phyloP scores from a whole-genome alignment of 1,140 invertebrate species.

The Popillia japonica region DNA sequence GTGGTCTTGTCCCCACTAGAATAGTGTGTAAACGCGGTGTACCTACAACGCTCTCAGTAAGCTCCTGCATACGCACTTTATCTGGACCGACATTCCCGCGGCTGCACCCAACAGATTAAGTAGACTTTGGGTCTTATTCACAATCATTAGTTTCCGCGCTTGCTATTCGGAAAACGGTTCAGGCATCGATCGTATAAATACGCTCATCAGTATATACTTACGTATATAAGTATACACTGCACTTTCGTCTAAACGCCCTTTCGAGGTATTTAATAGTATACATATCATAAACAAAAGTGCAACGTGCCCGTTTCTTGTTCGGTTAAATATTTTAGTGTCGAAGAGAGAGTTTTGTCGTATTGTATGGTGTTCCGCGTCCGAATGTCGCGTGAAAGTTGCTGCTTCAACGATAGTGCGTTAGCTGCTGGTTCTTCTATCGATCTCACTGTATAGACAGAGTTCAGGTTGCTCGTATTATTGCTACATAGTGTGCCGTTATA shows the following conservation, averaged over 20 bases:
- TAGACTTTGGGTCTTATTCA: constrained; percentile 1
- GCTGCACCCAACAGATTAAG: constrained; percentile 27
- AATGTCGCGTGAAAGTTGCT: constrained; percentile 26
- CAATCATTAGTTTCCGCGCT: constrained; percentile 11
- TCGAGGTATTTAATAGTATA: not conserved
- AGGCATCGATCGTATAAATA: not conserved
- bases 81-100: constrained; percentile 24
- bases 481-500: too few relatives aligned
- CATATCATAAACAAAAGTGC: constrained; percentile 11
- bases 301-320: constrained; percentile 5
- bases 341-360: constrained; percentile 24
- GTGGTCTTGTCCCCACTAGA: not conserved
- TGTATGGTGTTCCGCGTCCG: not conserved
- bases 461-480: too few relatives aligned
- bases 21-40: not conserved
- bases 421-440: constrained; percentile 2
- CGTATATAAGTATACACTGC: not conserved
- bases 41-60: not conserved
- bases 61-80: constrained; percentile 6
- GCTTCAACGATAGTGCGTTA: not conserved
- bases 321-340: constrained; percentile 12
- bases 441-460: not conserved
- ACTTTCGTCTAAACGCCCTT: not conserved
- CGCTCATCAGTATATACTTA: not conserved
- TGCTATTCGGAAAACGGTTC: not conserved